Evolutionary conservation across 2,113 vertebrate genomes (phyloP).

Genomic region (Phyllostomus hastatus): DNA sequence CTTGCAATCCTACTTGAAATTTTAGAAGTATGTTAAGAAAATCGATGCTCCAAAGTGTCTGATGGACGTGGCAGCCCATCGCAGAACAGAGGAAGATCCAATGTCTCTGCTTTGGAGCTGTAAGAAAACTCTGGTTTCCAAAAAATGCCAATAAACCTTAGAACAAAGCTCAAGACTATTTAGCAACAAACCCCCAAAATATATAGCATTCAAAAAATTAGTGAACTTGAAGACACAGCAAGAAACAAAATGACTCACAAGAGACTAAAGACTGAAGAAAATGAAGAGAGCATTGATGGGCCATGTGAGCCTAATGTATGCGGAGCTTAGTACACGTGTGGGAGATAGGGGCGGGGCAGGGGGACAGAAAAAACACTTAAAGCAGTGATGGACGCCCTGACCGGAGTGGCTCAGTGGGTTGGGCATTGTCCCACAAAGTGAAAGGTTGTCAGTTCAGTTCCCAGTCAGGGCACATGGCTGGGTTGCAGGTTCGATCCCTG

Average conservation of each 20-base stretch:
- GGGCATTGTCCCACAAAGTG: no score
- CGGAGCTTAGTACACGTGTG: no score
- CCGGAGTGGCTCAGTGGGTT: no score
- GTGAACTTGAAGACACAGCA: neutral
- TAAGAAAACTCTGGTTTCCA: neutral
- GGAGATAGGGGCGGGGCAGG: fast-evolving
- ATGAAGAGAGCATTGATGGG: neutral
- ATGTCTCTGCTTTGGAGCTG: neutral
- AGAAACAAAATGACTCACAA: neutral
- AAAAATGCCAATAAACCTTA: neutral
- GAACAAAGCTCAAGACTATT: neutral
- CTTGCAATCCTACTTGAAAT: neutral
- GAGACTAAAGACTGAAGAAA: neutral
- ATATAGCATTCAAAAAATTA: neutral
- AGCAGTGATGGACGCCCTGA: neutral
- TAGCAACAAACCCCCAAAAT: neutral
- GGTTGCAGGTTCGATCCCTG: no score
- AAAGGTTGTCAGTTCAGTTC: no score
- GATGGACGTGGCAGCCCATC: neutral
- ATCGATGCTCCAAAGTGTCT: neutral
- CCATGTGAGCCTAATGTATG: neutral
- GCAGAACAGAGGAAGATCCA: no score
- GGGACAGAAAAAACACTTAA: neutral
- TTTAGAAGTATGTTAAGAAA: neutral
- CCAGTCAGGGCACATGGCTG: no score